phyloP scores from a whole-genome alignment of 2,888 invertebrate genomes.

The Branchipolynoe longqiensis region DNA sequence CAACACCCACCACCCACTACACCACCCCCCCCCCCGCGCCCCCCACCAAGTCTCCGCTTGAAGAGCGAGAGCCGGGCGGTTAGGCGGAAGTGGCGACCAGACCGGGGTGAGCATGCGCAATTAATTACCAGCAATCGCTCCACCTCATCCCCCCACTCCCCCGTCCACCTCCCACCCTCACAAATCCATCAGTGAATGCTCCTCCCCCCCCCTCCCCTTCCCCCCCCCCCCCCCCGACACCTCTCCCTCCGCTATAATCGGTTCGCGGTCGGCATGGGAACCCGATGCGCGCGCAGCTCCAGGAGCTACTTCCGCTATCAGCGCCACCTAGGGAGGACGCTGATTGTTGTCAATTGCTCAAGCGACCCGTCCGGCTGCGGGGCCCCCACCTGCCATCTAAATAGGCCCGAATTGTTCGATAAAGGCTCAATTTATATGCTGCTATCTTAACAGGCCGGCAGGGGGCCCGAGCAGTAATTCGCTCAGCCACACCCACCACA shows the following conservation, averaged over 20 bases:
- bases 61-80: not conserved
- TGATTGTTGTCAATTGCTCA: constrained; percentile 39
- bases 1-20: no score
- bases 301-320: constrained; percentile 18
- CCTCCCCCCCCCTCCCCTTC: no score
- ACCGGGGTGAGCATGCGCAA: not conserved
- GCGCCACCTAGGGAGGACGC: constrained; percentile 35
- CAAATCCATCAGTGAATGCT: constrained; percentile 1
- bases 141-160: no score
- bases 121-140: constrained; percentile 2
- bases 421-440: constrained; percentile 38
- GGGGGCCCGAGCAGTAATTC: constrained; percentile 14
- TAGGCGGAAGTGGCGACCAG: no score
- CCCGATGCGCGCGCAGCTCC: constrained; percentile 35
- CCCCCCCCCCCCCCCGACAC: not conserved
- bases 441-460: constrained; percentile 27
- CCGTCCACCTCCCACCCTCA: no score
- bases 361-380: constrained; percentile 5
- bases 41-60: not conserved
- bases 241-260: no score
- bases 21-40: no score
- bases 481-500: not conserved
- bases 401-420: constrained; percentile 39
- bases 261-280: constrained; percentile 13
- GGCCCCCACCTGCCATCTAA: constrained; percentile 24